These are phyloP conservation scores for Tetragonula clypearis DNA, from an alignment of 1,140 invertebrate species.

Conservation along the genomic window DNA sequence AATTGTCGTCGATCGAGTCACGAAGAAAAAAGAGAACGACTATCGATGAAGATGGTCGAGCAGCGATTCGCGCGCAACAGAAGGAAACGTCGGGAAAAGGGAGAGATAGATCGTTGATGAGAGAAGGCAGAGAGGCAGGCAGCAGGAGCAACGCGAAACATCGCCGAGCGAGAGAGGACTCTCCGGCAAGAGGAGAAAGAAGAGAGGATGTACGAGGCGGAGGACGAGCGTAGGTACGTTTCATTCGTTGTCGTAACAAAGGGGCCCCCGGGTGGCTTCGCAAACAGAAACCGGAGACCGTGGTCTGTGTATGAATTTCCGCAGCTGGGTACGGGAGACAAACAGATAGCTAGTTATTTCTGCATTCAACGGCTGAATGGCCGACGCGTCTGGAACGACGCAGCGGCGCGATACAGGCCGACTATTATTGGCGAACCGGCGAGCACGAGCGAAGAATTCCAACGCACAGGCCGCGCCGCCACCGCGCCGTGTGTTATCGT, in stretches of 20 bases:
- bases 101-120: slow-evolving; percentile 43
- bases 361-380: slow-evolving; percentile 69
- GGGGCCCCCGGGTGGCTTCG: slow-evolving; percentile 67
- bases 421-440: slow-evolving; percentile 65
- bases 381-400: slow-evolving; percentile 69
- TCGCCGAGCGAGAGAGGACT: background rate
- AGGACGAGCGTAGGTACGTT: slow-evolving; percentile 64
- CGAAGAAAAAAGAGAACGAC: background rate
- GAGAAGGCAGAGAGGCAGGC: slow-evolving; percentile 19
- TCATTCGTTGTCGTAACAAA: slow-evolving; percentile 68
- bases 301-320: slow-evolving; percentile 70
- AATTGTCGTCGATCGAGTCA: background rate
- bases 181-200: slow-evolving; percentile 8
- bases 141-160: slow-evolving; percentile 11
- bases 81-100: slow-evolving; percentile 5
- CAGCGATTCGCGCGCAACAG: background rate
- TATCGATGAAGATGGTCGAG: background rate
- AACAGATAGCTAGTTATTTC: slow-evolving; percentile 71
- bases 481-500: slow-evolving; percentile 19
- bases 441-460: slow-evolving; percentile 64
- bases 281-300: slow-evolving; percentile 70
- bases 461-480: slow-evolving; percentile 35
- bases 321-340: slow-evolving; percentile 69
- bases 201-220: slow-evolving; percentile 33
- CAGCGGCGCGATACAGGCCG: slow-evolving; percentile 64